Evolutionary conservation across 2,113 vertebrate species (phyloP), one percentile per base, ranked within the genome.

Genomic region (Odobenus rosmarus): DNA sequence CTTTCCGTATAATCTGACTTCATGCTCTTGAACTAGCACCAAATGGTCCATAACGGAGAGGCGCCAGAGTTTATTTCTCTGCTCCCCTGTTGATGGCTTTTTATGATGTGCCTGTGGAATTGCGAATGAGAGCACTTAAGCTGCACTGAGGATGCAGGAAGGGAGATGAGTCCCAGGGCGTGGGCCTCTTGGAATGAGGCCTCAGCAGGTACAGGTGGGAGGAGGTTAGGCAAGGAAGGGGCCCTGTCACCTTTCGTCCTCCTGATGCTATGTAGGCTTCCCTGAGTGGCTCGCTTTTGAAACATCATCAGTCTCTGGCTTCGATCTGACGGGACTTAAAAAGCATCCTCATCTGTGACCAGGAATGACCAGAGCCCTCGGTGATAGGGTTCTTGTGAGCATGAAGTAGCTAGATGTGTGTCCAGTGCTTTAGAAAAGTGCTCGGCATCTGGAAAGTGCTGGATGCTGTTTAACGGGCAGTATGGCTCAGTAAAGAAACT

Each of bases 141-240:
- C 90, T 0, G 5, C 4, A 0, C 13, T 0, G 3, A 0, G 2
- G 19, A 28, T 16, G 19, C 24, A 1, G 0, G 4, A 31, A 26
- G 31, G 31, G 31, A 39, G 81, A 23, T 1, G 91, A n/a, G 0
- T 46, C 85, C 55, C 93, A 94, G 88, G 67, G 21, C 0, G 0
- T 7, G 49, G 31, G n/a, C 55, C 71, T 28, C n/a, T 33, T 23
- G 69, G 88, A 8, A 36, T 5, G 24, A 51, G 42, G 51, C 87
- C 39, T 15, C 7, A 3, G 24, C 18, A 4, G 18, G 11, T 5
- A 5, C 0, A 1, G 10, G 8, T 9, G 1, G 36, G 26, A 18
- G 13, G 33, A 31, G n/a, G 39, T 33, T 0, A 28, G 31, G 24
- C 3, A 1, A 28, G 39, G 49, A 57, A 51, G 64, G 59, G 51